Conservation (phyloP, 2,888 invertebrate genomes). For the Proisotoma minuta region DNA sequence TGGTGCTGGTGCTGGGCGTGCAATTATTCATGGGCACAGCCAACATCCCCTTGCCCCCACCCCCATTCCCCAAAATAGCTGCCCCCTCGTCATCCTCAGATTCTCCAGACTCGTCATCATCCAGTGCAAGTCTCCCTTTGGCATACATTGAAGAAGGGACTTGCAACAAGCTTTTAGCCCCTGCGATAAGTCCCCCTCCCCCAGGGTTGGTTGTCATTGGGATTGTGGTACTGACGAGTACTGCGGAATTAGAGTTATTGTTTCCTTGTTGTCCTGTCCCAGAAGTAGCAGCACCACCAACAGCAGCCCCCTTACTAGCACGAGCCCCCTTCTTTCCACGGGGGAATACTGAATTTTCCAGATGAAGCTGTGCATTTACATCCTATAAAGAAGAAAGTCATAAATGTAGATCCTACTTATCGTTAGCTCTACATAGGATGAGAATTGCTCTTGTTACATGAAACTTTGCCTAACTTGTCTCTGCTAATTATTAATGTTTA, state of each 20-base stretch:
- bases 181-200: background rate
- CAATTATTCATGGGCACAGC: background rate
- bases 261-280: conserved; percentile 14
- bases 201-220: background rate
- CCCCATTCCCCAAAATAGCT: conserved; percentile 26
- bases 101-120: conserved; percentile 41
- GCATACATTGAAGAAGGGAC: background rate
- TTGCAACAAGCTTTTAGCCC: background rate
- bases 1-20: background rate
- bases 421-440: too few relatives aligned
- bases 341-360: conserved; percentile 37
- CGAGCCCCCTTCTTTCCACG: conserved; percentile 19
- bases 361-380: conserved; percentile 37
- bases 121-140: conserved; percentile 10
- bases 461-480: too few relatives aligned
- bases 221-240: background rate
- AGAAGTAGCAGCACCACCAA: conserved; percentile 25
- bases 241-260: background rate
- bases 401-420: too few relatives aligned
- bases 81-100: conserved; percentile 45
- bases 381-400: conserved; percentile 18
- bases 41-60: too few relatives aligned
- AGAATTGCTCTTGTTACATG: too few relatives aligned
- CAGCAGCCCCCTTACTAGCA: conserved; percentile 18
- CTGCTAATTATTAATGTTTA: too few relatives aligned